phyloP scores from a whole-genome alignment of 2,797 vertebrate species.

The Falco naumanni region DNA sequence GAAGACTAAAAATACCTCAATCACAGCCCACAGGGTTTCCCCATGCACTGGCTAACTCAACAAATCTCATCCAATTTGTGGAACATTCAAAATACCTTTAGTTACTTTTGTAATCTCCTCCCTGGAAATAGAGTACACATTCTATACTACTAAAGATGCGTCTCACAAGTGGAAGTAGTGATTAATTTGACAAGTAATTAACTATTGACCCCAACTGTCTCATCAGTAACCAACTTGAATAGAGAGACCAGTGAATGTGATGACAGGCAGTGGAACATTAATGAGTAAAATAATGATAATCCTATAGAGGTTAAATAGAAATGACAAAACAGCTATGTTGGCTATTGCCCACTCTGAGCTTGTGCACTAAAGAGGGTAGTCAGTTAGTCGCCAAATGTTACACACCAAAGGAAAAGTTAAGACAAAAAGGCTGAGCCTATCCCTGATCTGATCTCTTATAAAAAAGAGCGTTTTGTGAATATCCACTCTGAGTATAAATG shows the following conservation, averaged over 20 bases:
- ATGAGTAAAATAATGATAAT: neutral
- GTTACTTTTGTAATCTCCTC: conserved; percentile 29
- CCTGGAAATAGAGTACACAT: conserved; percentile 37
- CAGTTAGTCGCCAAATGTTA: conserved; percentile 7
- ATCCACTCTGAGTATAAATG: neutral
- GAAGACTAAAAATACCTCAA: neutral
- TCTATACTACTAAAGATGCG: conserved; percentile 12
- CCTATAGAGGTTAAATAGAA: conserved; percentile 31
- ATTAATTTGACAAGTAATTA: conserved; percentile 64
- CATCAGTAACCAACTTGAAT: conserved; percentile 48
- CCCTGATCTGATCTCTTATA: neutral
- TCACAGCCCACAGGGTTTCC: neutral
- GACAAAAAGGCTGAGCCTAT: conserved; percentile 6
- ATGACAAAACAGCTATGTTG: conserved; percentile 14
- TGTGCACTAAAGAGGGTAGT: neutral
- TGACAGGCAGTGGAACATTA: neutral
- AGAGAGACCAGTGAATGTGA: neutral
- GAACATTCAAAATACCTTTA: conserved; percentile 26
- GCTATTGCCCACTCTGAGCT: neutral
- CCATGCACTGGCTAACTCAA: neutral
- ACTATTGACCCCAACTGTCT: conserved; percentile 47
- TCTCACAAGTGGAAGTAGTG: conserved; percentile 40
- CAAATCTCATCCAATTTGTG: neutral
- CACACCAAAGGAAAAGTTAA: conserved; percentile 10
- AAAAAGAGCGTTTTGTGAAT: neutral